Percentiles rank a stretch among this genome's conserved stretches.
phyloP scores from a whole-genome alignment of 1,140 invertebrate species.

The Frieseomelitta varia region DNA sequence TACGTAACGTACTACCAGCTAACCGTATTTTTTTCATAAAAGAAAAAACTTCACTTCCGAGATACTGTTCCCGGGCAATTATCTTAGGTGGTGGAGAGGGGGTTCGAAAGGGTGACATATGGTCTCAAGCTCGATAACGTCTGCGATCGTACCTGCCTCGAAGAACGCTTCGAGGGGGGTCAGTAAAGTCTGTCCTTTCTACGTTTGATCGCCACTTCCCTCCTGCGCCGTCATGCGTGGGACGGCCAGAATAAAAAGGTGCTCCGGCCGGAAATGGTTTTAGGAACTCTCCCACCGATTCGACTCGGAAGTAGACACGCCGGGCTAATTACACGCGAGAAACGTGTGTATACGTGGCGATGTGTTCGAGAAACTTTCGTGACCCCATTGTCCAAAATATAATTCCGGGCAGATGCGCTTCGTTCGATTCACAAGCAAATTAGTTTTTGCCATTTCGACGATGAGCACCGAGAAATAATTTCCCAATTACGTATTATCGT shows the following conservation, averaged over 20 bases:
- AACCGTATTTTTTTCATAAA: slow-evolving; percentile 4
- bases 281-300: slow-evolving; percentile 71
- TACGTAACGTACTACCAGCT: too few species aligned
- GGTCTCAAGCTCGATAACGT: slow-evolving; percentile 68
- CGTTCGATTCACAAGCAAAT: background rate
- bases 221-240: slow-evolving; percentile 75
- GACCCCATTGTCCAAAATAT: background rate
- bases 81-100: slow-evolving; percentile 27
- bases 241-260: slow-evolving; percentile 71
- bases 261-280: slow-evolving; percentile 78
- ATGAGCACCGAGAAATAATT: background rate
- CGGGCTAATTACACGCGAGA: slow-evolving; percentile 76
- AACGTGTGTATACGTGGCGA: slow-evolving; percentile 27
- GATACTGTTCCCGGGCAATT: slow-evolving; percentile 57
- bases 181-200: slow-evolving; percentile 62
- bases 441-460: background rate
- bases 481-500: background rate
- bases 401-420: background rate
- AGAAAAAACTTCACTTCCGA: slow-evolving; percentile 25
- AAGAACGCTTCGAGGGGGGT: slow-evolving; percentile 79
- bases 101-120: slow-evolving; percentile 73
- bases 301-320: slow-evolving; percentile 76
- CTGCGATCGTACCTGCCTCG: slow-evolving; percentile 61
- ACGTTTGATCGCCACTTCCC: slow-evolving; percentile 72
- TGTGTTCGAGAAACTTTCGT: slow-evolving; percentile 58